Evolutionary conservation across 2,797 vertebrate species (phyloP), one percentile per base, ranked within the genome.

Genomic region (Ctenopoma multispine): DNA sequence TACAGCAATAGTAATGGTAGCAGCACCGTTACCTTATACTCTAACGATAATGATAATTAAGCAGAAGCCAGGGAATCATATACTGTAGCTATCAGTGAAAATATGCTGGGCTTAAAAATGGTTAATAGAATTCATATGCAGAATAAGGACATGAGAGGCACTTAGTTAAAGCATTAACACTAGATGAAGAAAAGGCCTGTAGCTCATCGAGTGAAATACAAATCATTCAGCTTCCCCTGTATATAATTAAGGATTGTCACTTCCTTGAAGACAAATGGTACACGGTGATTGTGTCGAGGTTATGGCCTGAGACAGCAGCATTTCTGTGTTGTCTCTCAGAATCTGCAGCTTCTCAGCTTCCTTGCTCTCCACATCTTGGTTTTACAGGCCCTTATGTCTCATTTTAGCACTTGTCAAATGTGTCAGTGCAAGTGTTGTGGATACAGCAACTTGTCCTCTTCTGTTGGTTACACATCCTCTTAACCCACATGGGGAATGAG

Each of bases 101-200:
- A 83, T 79, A 64, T 55, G 63, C 61, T 44, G 34, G 47, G 75
- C 49, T 77, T 76, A 24, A 72, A 74, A 74, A 79, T 53, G 55
- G 68, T 51, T 72, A 67, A 66, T 56, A 40, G 49, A 77, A 87
- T 82, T 86, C 50, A 79, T 75, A 86, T 77, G 72, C 75, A 81
- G 82, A 83, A 86, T 78, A 83, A 83, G 71, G 73, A 73, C 70
- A 83, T 23, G 43, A 82, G 84, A 85, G 84, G 58, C 78, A 83
- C 85, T 89, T 87, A 77, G 83, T 80, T 79, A 87, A 87, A 90
- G 81, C 77, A 81, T 87, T 87, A 90, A 82, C 77, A 73, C 75
- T n/a, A 77, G 72, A 83, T 82, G 79, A 87, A 80, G 80, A 82
- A 86, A 87, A 87, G 67, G 55, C 75, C 70, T 13, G 24, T 63